A percentile compares a stretch with the other conserved stretches of the same genome.
These are phyloP conservation scores for Ernsta delagoae DNA, from an alignment of 2,888 invertebrate species.

Conservation along the genomic window DNA sequence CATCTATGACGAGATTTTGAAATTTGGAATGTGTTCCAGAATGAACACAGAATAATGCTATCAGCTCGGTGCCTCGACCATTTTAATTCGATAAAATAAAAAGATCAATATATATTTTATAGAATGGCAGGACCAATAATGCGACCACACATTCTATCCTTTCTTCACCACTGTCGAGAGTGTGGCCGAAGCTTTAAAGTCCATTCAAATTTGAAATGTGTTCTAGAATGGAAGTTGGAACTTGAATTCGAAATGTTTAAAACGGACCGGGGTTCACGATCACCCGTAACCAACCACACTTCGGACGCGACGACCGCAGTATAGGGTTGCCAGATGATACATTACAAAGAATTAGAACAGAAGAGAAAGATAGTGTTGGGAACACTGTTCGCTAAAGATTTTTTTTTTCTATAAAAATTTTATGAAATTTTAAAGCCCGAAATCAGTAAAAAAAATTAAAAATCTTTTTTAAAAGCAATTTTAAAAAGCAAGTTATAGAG, in stretches of 20 bases:
- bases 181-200: conserved; percentile 3
- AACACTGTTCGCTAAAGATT: neutral
- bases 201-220: conserved; percentile 25
- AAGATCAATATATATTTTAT: too few relatives aligned
- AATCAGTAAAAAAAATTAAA: too few relatives aligned
- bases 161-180: neutral
- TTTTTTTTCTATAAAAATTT: too few relatives aligned
- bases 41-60: conserved; percentile 4
- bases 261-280: conserved; percentile 30
- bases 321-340: conserved; percentile 20
- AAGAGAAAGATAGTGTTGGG: neutral
- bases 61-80: too few relatives aligned
- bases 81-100: too few relatives aligned
- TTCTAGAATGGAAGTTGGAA: conserved; percentile 33
- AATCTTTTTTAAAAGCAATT: too few relatives aligned
- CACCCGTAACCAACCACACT: conserved; percentile 35
- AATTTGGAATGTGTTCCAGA: conserved; percentile 27
- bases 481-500: too few relatives aligned
- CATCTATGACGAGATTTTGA: conserved; percentile 5
- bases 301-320: conserved; percentile 16
- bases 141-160: neutral
- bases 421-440: too few relatives aligned
- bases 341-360: neutral
- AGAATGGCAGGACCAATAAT: neutral
- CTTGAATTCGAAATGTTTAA: conserved; percentile 25